Base-by-base conservation (phyloP, 2,797 vertebrate genomes). In the Loriculus beryllinus region DNA sequence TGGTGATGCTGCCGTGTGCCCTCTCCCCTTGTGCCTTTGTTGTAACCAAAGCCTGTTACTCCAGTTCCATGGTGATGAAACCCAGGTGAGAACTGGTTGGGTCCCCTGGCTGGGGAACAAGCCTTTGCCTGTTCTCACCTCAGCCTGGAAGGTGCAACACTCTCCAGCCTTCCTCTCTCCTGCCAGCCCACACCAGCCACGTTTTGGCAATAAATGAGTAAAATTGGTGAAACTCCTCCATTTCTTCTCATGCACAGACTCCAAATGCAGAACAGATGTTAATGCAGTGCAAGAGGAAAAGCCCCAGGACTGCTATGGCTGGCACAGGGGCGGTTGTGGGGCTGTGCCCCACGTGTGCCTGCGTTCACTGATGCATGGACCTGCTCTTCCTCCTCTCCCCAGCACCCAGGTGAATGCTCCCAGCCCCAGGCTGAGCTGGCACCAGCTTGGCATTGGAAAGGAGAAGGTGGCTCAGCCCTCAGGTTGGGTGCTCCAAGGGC, bases 351-450 rank as follows among this genome's bases (percentile, higher is more conserved):
- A 31, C 1, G 3, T 28, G 5, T 1, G 7, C 45, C 49, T 59
- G 31, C 1, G 1, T 35, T 68, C 2, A 0, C 35, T 52, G 39
- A 43, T 28, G 8, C 1, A 0, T 35, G 18, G 54, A 59, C 16
- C 31, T 70, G 29, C 13, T 48, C 52, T 22, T 76, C 31, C 23
- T 82, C 14, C 43, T 35, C 21, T 90, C 10, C 23, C 2, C 49
- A 57, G 59, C 63, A 35, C 14, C 9, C 9, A 7, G 45, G 48
- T 71, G 35, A 71, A 64, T 23, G 37, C 15, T 18, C 15, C 48
- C 69, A 12, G 57, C 54, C 48, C 37, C 49, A 23, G 64, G 47
- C 25, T 63, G 81, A 59, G 43, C 59, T 60, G 71, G 28, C 22
- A 59, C 40, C 31, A 43, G 16, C 31, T 62, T 43, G 40, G 3